These are phyloP conservation scores for Watsonalla cultraria DNA, from an alignment of 2,888 invertebrate genomes.

Conservation along the genomic window DNA sequence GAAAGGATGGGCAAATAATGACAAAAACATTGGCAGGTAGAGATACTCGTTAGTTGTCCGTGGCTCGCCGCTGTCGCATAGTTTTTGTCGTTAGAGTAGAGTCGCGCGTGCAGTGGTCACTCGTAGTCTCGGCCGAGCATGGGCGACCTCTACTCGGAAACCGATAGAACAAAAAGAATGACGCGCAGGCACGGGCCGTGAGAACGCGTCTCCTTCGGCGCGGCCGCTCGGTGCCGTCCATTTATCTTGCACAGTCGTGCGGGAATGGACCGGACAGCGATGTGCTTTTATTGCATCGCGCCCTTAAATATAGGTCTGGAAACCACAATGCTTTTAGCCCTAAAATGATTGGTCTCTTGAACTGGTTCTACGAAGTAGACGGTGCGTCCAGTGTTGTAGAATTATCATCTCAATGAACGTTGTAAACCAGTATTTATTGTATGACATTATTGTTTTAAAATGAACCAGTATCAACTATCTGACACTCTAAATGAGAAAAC, in stretches of 20 bases:
- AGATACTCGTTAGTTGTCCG: constrained; percentile 52
- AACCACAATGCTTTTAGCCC: constrained; percentile 58
- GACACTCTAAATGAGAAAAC: too few species aligned
- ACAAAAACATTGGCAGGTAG: constrained; percentile 48
- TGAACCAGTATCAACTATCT: too few species aligned
- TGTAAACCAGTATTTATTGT: too few species aligned
- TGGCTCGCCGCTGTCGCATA: constrained; percentile 44
- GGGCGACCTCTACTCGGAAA: constrained; percentile 73
- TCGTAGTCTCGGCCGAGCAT: constrained; percentile 53
- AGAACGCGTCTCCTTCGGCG: constrained; percentile 69
- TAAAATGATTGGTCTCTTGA: constrained; percentile 53
- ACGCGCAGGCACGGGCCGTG: constrained; percentile 73
- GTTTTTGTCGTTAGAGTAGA: constrained; percentile 58
- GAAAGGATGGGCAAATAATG: constrained; percentile 25
- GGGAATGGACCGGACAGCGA: constrained; percentile 69
- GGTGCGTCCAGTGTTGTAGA: constrained; percentile 10
- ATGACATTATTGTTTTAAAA: too few species aligned
- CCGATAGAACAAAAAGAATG: constrained; percentile 70
- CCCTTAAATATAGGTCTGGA: constrained; percentile 74
- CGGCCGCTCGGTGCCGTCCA: constrained; percentile 57
- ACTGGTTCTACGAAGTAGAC: constrained; percentile 40
- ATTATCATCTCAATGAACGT: too few species aligned
- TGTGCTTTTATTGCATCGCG: constrained; percentile 75
- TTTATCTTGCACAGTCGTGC: constrained; percentile 77
- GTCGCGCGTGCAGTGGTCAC: constrained; percentile 69